A percentile compares a stretch with the other conserved stretches of the same genome.
These are phyloP conservation scores for Limnodromus scolopaceus DNA, from an alignment of 2,797 vertebrate species.

Conservation along the genomic window DNA sequence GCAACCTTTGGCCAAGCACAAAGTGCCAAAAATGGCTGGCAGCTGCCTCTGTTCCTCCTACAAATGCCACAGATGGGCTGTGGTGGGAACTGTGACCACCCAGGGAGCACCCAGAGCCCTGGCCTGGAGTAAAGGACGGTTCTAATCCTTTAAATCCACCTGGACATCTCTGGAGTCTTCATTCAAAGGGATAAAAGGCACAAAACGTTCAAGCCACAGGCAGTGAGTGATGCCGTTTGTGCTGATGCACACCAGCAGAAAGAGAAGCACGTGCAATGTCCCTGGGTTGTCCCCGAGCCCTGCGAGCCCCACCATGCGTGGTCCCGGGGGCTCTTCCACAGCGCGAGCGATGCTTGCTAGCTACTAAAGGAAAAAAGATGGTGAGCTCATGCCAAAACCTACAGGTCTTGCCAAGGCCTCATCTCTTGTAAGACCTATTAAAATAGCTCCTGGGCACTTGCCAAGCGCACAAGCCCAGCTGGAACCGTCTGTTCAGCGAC, in stretches of 20 bases:
- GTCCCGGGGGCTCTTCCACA: background rate
- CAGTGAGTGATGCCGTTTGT: accelerated
- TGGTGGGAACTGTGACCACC: background rate
- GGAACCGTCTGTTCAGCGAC: constrained; percentile 12
- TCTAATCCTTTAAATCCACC: background rate
- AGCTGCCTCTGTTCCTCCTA: background rate
- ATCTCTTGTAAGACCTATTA: background rate
- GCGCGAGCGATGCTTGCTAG: accelerated
- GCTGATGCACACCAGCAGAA: background rate
- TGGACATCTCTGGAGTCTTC: background rate
- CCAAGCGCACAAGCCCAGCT: constrained; percentile 9
- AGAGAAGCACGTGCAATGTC: background rate
- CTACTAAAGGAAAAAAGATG: background rate
- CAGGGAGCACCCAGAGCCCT: background rate
- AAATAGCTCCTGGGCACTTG: constrained; percentile 41
- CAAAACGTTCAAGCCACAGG: background rate
- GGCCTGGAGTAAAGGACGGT: background rate
- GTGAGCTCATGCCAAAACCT: background rate
- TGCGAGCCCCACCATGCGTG: background rate
- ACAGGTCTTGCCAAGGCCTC: constrained; percentile 2
- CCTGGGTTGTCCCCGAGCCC: background rate
- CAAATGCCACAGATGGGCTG: accelerated
- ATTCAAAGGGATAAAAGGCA: background rate
- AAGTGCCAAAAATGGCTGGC: background rate
- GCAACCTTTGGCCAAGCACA: background rate